Percentiles rank a stretch among this genome's conserved stretches.
These are phyloP conservation scores for Syrmaticus mikado DNA, from an alignment of 2,113 vertebrate species.

Conservation along the genomic window DNA sequence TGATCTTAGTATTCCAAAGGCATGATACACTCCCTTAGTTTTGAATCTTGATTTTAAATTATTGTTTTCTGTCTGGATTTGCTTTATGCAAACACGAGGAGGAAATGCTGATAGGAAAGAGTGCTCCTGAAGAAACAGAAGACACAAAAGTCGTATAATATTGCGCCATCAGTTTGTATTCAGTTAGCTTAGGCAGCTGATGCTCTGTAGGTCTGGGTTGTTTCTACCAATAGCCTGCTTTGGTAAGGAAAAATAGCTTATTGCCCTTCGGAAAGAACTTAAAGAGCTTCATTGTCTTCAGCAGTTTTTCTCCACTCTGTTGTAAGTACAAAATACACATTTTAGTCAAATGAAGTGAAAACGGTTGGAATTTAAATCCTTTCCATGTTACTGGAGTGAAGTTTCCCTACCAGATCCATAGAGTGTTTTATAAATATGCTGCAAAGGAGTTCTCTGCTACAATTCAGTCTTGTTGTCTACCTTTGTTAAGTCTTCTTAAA, in stretches of 20 bases:
- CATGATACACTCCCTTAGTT: not conserved
- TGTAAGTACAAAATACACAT: conserved; percentile 12
- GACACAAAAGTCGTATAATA: conserved; percentile 11
- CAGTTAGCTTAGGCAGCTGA: conserved; percentile 31
- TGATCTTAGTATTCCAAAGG: conserved; percentile 45
- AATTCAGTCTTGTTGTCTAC: not conserved
- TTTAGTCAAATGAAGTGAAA: not conserved
- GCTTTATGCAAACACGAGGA: not conserved
- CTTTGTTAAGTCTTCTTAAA: conserved; percentile 37
- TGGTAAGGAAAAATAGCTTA: not conserved
- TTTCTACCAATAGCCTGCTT: conserved; percentile 36
- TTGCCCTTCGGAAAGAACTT: conserved; percentile 41
- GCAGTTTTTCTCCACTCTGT: conserved; percentile 5
- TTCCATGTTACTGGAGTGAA: conserved; percentile 11
- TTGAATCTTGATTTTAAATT: not conserved
- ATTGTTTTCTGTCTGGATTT: not conserved
- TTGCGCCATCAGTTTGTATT: conserved; percentile 31
- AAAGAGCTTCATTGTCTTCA: conserved; percentile 39
- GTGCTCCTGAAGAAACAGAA: not conserved
- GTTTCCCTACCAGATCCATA: conserved; percentile 8
- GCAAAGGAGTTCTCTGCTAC: conserved; percentile 37
- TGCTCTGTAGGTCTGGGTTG: not conserved
- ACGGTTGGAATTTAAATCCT: not conserved
- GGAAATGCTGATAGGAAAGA: not conserved
- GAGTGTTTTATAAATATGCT: conserved; percentile 31